Conservation (phyloP, 2,888 invertebrate species). For the Gisinianus flammeolus region DNA sequence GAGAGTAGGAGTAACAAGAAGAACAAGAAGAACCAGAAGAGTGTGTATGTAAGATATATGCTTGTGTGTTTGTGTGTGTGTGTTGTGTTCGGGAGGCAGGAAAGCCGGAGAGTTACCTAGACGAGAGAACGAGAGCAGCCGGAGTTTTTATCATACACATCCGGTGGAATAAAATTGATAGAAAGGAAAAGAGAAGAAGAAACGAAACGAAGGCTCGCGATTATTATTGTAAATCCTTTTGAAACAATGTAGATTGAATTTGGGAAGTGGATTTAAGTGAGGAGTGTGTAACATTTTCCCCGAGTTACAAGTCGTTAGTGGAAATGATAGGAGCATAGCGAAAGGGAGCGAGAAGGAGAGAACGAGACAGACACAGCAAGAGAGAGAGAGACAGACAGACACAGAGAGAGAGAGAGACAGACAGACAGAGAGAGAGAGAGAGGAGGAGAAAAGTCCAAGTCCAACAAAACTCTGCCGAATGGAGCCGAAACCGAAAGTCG, state of each 20-base stretch:
- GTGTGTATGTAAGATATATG: not conserved
- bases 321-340: slow-evolving; percentile 20
- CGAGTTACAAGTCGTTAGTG: slow-evolving; percentile 36
- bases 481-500: slow-evolving; percentile 22
- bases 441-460: not conserved
- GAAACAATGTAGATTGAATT: slow-evolving; percentile 37
- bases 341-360: slow-evolving; percentile 3
- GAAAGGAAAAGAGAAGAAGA: not conserved
- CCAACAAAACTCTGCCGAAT: slow-evolving; percentile 5
- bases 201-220: slow-evolving; percentile 6
- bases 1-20: not conserved
- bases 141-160: slow-evolving; percentile 14
- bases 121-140: not conserved
- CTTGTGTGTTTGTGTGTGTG: not conserved
- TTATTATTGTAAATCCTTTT: slow-evolving; percentile 37
- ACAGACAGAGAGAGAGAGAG: not conserved
- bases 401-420: too few species aligned
- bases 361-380: slow-evolving; percentile 3
- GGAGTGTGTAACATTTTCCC: slow-evolving; percentile 34
- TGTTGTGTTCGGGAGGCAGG: not conserved
- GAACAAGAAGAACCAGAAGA: not conserved
- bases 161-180: not conserved
- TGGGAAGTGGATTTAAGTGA: slow-evolving; percentile 37
- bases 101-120: not conserved
- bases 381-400: not conserved